phyloP scores from a whole-genome alignment of 2,113 vertebrate genomes.

The Acrocephalus arundinaceus region DNA sequence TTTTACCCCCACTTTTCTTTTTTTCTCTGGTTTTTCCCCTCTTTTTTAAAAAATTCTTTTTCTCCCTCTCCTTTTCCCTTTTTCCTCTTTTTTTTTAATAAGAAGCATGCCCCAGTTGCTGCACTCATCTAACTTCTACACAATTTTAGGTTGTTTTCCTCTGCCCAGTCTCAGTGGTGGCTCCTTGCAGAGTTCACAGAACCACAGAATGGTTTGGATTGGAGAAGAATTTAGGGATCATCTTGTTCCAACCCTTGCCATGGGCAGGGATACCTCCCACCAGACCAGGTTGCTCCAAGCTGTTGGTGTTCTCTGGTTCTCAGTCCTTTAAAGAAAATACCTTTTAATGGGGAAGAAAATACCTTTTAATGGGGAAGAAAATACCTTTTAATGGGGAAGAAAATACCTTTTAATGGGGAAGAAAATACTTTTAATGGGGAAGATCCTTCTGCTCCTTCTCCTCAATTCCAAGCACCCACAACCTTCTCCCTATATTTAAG shows the following conservation, averaged over 20 bases:
- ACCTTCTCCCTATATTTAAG: neutral
- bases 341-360: neutral
- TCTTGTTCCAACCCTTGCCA: neutral
- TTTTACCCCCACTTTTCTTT: rapidly evolving
- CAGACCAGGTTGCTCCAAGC: neutral
- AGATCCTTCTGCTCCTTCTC: neutral
- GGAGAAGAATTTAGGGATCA: neutral
- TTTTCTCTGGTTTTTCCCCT: too few relatives aligned
- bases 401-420: neutral
- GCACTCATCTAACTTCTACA: neutral
- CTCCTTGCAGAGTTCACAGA: neutral
- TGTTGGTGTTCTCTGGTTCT: neutral
- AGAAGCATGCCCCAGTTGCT: neutral
- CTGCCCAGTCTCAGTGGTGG: neutral
- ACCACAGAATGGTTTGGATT: neutral
- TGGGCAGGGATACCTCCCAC: neutral
- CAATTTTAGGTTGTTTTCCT: neutral
- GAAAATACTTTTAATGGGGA: neutral
- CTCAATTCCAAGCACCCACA: neutral
- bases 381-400: neutral
- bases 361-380: neutral
- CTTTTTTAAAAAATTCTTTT: neutral
- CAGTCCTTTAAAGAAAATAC: neutral
- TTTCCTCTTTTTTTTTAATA: rapidly evolving
- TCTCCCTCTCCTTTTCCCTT: rapidly evolving